These are phyloP conservation scores for Steinernema carpocapsae DNA, from an alignment of 2,888 invertebrate species.

Conservation along the genomic window DNA sequence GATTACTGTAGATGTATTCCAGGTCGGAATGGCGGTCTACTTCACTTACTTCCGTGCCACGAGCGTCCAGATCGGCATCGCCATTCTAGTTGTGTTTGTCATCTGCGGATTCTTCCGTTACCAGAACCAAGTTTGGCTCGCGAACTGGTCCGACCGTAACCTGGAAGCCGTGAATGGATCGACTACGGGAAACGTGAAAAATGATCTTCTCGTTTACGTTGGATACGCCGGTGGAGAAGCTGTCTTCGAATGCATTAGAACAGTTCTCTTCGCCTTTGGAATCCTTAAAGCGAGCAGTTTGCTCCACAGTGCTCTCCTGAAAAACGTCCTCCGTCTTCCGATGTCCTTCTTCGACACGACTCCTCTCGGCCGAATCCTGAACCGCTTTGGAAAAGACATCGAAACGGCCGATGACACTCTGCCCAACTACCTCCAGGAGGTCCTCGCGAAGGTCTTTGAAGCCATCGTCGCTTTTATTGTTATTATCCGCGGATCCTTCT, in stretches of 20 bases:
- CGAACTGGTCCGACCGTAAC: conserved; percentile 68
- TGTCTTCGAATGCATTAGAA: conserved; percentile 59
- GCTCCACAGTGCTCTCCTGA: conserved; percentile 68
- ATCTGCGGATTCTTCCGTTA: background rate
- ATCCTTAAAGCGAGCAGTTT: conserved; percentile 70
- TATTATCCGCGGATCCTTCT: conserved; percentile 5
- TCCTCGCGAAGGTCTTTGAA: background rate
- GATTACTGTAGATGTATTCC: background rate
- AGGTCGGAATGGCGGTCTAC: conserved; percentile 86
- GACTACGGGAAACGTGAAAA: too few relatives aligned
- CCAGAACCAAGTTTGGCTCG: background rate
- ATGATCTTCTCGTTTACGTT: background rate
- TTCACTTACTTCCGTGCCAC: conserved; percentile 85
- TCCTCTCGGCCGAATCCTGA: conserved; percentile 71
- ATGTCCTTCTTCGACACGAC: conserved; percentile 71
- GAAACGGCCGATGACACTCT: background rate
- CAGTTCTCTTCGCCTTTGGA: conserved; percentile 68
- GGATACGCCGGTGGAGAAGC: conserved; percentile 34
- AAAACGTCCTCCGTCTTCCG: conserved; percentile 67
- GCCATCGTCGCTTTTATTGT: background rate
- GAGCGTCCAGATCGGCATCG: conserved; percentile 78
- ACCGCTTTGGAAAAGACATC: conserved; percentile 68
- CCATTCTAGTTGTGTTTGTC: background rate
- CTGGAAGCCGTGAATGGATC: too few relatives aligned
- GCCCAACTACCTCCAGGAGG: background rate